These are phyloP conservation scores for Paraescarpia echinospica DNA, from an alignment of 1,140 invertebrate species.

Conservation along the genomic window DNA sequence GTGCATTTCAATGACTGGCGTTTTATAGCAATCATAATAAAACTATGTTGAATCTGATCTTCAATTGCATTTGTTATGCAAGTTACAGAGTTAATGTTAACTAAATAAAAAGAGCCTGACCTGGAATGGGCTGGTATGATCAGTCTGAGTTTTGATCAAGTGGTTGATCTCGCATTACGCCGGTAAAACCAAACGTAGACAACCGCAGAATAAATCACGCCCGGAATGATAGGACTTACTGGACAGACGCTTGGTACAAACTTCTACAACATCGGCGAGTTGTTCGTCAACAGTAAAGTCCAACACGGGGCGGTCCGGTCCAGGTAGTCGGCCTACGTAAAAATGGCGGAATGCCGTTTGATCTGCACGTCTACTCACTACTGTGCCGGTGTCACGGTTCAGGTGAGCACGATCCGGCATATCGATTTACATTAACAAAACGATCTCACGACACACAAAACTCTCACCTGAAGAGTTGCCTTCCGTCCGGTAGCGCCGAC, in stretches of 20 bases:
- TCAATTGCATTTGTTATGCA: not conserved
- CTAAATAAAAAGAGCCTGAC: not conserved
- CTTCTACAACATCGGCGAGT: not conserved
- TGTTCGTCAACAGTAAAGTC: not conserved
- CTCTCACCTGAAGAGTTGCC: not conserved
- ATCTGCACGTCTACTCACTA: not conserved
- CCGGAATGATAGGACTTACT: not conserved
- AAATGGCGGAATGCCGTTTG: constrained; percentile 3
- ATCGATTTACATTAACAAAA: not conserved
- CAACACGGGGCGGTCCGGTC: not conserved
- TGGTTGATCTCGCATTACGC: not conserved
- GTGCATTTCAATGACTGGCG: not conserved
- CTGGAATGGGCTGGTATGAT: not conserved
- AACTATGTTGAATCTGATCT: not conserved
- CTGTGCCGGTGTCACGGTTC: not conserved
- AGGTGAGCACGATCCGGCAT: not conserved
- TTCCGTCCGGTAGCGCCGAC: not conserved
- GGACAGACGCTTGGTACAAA: not conserved
- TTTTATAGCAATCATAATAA: not conserved
- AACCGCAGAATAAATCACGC: not conserved
- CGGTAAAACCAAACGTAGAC: not conserved
- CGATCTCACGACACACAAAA: not conserved
- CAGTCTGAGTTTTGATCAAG: not conserved
- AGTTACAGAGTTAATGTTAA: not conserved
- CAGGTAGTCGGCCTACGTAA: not conserved